Conservation (phyloP, 2,888 invertebrate species). For the Nymphalis c-album region DNA sequence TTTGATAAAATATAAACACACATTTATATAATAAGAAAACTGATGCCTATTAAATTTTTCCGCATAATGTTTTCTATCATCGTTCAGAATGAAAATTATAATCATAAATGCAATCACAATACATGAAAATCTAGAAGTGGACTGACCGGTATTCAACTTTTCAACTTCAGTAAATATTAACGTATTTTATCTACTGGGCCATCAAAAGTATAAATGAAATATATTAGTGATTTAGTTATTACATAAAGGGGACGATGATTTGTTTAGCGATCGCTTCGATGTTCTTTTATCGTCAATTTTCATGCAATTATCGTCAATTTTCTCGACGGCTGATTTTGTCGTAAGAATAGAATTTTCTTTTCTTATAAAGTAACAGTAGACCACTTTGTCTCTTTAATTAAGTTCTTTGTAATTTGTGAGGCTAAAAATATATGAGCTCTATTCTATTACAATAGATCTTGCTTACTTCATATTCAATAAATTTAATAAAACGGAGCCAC, state of each 20-base stretch:
- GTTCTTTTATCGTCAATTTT: slow-evolving; percentile 47
- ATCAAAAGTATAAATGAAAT: not conserved
- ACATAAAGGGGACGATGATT: slow-evolving; percentile 43
- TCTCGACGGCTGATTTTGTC: slow-evolving; percentile 45
- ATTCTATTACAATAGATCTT: too few relatives aligned
- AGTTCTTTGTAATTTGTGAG: slow-evolving; percentile 15
- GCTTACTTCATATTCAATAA: not conserved
- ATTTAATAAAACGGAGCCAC: not conserved
- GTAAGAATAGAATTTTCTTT: slow-evolving; percentile 49
- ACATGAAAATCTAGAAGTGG: too few relatives aligned
- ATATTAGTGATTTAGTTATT: slow-evolving; percentile 33
- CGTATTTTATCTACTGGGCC: too few relatives aligned
- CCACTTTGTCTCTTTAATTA: slow-evolving; percentile 19
- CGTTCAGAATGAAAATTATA: too few relatives aligned
- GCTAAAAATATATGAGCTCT: too few relatives aligned
- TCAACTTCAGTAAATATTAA: too few relatives aligned
- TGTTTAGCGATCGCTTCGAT: slow-evolving; percentile 49
- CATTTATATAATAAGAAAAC: too few relatives aligned
- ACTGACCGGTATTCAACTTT: too few relatives aligned
- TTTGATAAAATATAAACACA: too few relatives aligned
- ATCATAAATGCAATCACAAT: too few relatives aligned
- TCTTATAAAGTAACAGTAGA: slow-evolving; percentile 38
- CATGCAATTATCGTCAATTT: slow-evolving; percentile 58
- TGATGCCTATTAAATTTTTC: too few relatives aligned
- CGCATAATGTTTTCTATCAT: too few relatives aligned